Percentiles rank a stretch among this genome's conserved stretches.
Conservation (phyloP, 1,140 invertebrate genomes). For the Drosophila prosaltans region DNA sequence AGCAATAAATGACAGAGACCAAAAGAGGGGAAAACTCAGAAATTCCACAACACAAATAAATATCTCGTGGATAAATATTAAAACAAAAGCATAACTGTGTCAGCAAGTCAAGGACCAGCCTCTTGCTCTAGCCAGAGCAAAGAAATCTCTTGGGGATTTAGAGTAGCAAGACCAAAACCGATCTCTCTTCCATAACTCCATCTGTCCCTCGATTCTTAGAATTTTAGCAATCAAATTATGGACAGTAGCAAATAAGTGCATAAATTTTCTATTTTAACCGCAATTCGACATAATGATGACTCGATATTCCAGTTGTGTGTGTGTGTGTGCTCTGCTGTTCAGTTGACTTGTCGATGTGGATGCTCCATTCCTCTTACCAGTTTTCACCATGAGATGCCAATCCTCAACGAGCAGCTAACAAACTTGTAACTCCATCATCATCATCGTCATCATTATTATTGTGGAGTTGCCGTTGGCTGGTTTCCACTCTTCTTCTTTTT, state of each 20-base stretch:
- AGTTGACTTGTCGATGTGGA: constrained; percentile 48
- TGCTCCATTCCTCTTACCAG: constrained; percentile 10
- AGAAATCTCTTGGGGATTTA: constrained; percentile 54
- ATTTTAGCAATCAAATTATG: constrained; percentile 44
- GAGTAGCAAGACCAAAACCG: constrained; percentile 16
- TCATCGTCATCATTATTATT: constrained; percentile 1
- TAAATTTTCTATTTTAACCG: constrained; percentile 48
- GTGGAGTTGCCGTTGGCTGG: constrained; percentile 18
- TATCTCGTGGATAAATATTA: constrained; percentile 62
- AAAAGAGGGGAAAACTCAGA: constrained; percentile 31
- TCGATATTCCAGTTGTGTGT: constrained; percentile 26
- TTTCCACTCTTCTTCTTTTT: constrained; percentile 40
- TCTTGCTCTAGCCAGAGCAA: constrained; percentile 14
- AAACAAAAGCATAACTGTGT: constrained; percentile 70
- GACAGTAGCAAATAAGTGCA: constrained; percentile 75
- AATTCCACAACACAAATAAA: constrained; percentile 73
- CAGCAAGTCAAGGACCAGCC: constrained; percentile 75
- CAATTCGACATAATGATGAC: constrained; percentile 76
- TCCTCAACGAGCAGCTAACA: constrained; percentile 29
- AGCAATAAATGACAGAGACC: constrained; percentile 58
- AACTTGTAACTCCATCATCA: constrained; percentile 31
- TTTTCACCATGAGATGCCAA: constrained; percentile 13
- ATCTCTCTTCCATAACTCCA: neutral
- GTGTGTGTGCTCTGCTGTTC: constrained; percentile 1
- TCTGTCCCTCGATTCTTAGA: constrained; percentile 42